These are phyloP conservation scores for Alligator mississippiensis DNA, from an alignment of 2,113 vertebrate genomes.

Conservation along the genomic window DNA sequence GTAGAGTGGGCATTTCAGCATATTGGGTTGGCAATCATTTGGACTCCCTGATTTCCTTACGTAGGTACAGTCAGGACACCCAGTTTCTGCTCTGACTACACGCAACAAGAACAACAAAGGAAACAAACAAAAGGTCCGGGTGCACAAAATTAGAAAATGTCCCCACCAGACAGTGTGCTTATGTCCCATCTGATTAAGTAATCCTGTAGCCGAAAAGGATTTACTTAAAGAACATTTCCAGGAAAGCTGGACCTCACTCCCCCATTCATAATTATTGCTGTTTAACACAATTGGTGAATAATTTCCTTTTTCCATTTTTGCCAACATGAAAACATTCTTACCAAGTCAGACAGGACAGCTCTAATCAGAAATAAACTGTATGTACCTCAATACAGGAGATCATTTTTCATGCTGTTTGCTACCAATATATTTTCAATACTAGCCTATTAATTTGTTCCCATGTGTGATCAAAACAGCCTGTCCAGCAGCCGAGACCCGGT, in stretches of 20 bases:
- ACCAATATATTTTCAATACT: neutral
- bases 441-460: neutral
- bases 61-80: neutral
- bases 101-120: constrained; percentile 6
- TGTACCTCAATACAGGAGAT: neutral
- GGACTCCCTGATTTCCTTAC: neutral
- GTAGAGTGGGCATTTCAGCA: neutral
- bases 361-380: neutral
- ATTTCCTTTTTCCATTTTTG: constrained; percentile 10
- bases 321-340: neutral
- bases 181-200: constrained; percentile 69
- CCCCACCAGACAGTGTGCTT: constrained; percentile 29
- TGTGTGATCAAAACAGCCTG: neutral
- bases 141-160: neutral
- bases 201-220: constrained; percentile 60
- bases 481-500: neutral
- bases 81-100: neutral
- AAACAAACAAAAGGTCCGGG: neutral
- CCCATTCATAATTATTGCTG: neutral
- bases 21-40: fast-evolving
- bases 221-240: constrained; percentile 49
- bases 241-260: constrained; percentile 13
- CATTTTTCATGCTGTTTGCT: neutral
- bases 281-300: neutral
- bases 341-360: neutral